Base-by-base conservation (phyloP, 2,888 invertebrate species). In the Sesamia inferens region DNA sequence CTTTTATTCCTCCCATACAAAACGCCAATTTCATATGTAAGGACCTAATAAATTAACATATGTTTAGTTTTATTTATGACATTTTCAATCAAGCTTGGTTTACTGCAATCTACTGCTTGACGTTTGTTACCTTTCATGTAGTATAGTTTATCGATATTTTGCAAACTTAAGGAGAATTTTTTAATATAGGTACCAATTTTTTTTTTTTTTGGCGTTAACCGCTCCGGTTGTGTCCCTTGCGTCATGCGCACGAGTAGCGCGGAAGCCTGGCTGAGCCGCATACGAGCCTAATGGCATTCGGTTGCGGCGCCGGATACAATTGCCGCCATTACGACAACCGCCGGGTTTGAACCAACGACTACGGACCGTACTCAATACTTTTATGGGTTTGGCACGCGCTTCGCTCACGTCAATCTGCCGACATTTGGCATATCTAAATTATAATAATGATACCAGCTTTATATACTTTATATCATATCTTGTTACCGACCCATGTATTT, bases 351-450 rank as follows among this genome's bases (percentile, higher is more conserved):
- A 2, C 22, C 51, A 54, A 16, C 57, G 48, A 14, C 39, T 51
- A 16, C 31, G 47, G 22, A 48, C 57, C 57, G 65, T 62, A 71
- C 74, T 70, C 71, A 65, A 77, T 24, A 72, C 71, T 65, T 85
- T 76, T 80, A 83, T 80, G 81, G 71, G 67, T 69, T 83, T 84
- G 84, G 84, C 84, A 85, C 68, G 55, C 73, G 47, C 70, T 47
- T 64, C 71, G 55, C 69, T 22, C 67, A 39, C 81, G 74, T 85
- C 84, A 83, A 19, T 71, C 54, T 13, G 10, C 54, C 39, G 16
- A 59, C 62, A 71, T 71, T 81, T 58, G 24, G 55, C 19, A 65
- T 68, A 58, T 70, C 64, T 59, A 73, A 75, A 81, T 71, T 65
- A 62, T 69, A 78, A 63, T 71, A 78, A 85, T 85, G 85, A 85